Evolutionary conservation across 2,888 invertebrate species (phyloP).

Genomic region (Branchipolynoe longqiensis): DNA sequence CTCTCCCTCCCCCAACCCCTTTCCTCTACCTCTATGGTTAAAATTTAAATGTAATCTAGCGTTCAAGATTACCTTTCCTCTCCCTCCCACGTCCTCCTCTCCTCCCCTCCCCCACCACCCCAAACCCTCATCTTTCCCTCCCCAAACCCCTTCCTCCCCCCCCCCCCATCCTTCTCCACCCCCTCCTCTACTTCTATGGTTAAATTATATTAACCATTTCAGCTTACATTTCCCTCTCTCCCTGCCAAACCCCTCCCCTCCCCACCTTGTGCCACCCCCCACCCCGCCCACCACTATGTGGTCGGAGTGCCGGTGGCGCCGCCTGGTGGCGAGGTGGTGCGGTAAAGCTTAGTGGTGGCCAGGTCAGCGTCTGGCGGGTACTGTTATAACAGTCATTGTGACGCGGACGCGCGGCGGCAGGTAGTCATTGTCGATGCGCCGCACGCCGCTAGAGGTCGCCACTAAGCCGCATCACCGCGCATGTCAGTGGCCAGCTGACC

Average conservation of each 20-base stretch:
- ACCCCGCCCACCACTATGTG: background rate
- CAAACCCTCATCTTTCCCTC: no score
- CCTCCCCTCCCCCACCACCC: no score
- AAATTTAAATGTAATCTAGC: no score
- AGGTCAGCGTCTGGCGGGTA: background rate
- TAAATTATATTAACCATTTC: conserved; percentile 38
- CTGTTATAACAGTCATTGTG: conserved; percentile 17
- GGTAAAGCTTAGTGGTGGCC: background rate
- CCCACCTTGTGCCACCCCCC: background rate
- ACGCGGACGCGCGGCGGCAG: background rate
- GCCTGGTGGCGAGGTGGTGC: background rate
- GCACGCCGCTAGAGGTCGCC: background rate
- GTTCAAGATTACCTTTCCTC: no score
- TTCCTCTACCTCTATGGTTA: no score
- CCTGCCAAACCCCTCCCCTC: no score
- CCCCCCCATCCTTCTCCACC: no score
- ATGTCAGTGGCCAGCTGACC: conserved; percentile 35
- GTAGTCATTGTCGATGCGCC: background rate
- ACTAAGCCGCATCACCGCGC: conserved; percentile 10
- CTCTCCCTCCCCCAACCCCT: no score
- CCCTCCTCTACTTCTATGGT: conserved; percentile 22
- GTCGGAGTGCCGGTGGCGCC: background rate
- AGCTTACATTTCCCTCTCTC: conserved; percentile 22
- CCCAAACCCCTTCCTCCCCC: no score
- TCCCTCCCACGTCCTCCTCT: no score